These are phyloP conservation scores for Chromobotia macracanthus DNA, from an alignment of 2,797 vertebrate species.

Conservation along the genomic window DNA sequence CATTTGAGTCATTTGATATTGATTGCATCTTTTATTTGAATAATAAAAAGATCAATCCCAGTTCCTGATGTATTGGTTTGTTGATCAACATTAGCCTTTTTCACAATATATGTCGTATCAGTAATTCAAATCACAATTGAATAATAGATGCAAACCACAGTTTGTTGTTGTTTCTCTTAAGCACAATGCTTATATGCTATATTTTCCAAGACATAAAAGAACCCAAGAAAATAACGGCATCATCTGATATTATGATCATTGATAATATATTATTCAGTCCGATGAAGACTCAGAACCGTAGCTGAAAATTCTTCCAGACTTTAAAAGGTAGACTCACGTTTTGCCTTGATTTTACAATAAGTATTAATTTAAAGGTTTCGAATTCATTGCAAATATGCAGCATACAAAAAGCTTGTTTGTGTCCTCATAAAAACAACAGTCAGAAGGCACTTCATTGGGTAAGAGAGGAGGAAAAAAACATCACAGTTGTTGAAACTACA, in stretches of 20 bases:
- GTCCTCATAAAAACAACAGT: constrained; percentile 84
- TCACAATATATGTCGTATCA: constrained; percentile 39
- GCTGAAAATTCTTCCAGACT: constrained; percentile 15
- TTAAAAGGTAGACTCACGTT: constrained; percentile 40
- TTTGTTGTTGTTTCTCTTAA: constrained; percentile 60
- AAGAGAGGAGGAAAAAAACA: constrained; percentile 79
- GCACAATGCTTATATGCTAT: constrained; percentile 50
- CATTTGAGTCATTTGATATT: constrained; percentile 35
- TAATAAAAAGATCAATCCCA: constrained; percentile 63
- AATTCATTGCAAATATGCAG: constrained; percentile 83
- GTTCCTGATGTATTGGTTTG: constrained; percentile 45
- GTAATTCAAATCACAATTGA: constrained; percentile 39
- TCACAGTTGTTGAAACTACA: constrained; percentile 85
- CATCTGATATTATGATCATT: constrained; percentile 27
- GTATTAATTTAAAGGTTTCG: constrained; percentile 80
- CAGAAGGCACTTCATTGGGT: constrained; percentile 97
- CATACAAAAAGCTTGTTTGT: constrained; percentile 83
- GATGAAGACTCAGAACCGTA: constrained; percentile 12
- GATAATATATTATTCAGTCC: constrained; percentile 43
- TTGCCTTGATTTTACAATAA: constrained; percentile 69
- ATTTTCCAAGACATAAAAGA: constrained; percentile 57
- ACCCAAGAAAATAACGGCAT: constrained; percentile 39
- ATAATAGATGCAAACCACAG: constrained; percentile 45
- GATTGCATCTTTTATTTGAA: constrained; percentile 52
- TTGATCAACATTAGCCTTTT: constrained; percentile 44